Evolutionary conservation across 2,113 vertebrate genomes (phyloP).

Genomic region (Mustela lutreola): DNA sequence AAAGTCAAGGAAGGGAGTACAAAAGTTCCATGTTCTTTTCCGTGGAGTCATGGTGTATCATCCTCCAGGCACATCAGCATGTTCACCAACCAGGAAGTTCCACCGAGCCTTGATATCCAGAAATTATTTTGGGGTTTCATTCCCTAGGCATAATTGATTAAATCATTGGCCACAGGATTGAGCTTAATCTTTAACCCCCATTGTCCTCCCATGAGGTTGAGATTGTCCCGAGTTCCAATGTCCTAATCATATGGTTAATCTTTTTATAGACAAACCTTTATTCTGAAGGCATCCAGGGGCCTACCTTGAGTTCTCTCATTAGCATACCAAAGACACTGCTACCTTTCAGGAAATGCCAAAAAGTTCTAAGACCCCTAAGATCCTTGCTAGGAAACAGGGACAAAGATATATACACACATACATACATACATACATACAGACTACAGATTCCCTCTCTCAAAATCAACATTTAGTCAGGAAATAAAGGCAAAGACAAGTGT

Average conservation of each 20-base stretch:
- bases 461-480: background rate
- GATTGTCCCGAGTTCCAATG: background rate
- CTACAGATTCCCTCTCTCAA: background rate
- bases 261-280: background rate
- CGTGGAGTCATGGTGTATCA: too few species aligned
- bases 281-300: background rate
- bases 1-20: background rate
- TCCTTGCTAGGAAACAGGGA: background rate
- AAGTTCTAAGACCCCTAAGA: background rate
- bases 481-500: background rate
- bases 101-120: background rate
- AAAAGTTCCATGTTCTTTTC: background rate
- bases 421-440: too few species aligned
- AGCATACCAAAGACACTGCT: background rate
- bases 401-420: background rate
- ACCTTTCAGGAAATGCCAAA: background rate
- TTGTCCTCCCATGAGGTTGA: background rate
- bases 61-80: background rate
- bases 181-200: background rate
- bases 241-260: background rate
- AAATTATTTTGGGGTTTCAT: background rate
- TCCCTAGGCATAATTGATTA: background rate
- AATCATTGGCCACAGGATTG: background rate
- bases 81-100: background rate
- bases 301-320: background rate